These are phyloP conservation scores for Nothoprocta pentlandii DNA, from an alignment of 2,113 vertebrate species.

Conservation along the genomic window DNA sequence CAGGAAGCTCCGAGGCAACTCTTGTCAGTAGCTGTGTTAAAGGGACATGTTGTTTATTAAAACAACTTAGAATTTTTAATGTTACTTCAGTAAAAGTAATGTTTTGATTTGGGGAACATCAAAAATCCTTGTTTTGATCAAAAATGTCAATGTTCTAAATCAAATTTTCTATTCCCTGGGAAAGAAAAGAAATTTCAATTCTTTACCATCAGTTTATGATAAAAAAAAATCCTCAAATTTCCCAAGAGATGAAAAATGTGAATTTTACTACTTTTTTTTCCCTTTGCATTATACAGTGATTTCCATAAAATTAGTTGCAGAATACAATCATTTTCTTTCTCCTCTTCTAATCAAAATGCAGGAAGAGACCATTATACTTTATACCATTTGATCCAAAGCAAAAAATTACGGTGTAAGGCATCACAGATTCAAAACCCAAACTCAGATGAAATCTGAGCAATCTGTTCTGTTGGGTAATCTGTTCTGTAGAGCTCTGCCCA, in stretches of 20 bases:
- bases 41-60: background rate
- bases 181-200: background rate
- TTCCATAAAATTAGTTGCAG: background rate
- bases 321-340: background rate
- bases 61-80: background rate
- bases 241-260: background rate
- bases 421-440: fast-evolving
- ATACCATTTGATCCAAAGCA: background rate
- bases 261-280: background rate
- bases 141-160: background rate
- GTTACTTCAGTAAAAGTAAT: background rate
- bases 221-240: background rate
- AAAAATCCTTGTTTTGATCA: background rate
- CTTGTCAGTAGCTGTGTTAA: background rate
- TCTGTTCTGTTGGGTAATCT: background rate
- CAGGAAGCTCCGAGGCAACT: background rate
- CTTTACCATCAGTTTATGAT: background rate
- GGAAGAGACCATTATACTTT: background rate
- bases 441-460: background rate
- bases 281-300: background rate
- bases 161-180: background rate
- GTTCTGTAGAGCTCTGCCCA: background rate
- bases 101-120: background rate
- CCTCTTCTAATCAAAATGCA: background rate
- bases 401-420: background rate